Conservation (phyloP, 2,113 vertebrate genomes). For the Charadrius vociferus region DNA sequence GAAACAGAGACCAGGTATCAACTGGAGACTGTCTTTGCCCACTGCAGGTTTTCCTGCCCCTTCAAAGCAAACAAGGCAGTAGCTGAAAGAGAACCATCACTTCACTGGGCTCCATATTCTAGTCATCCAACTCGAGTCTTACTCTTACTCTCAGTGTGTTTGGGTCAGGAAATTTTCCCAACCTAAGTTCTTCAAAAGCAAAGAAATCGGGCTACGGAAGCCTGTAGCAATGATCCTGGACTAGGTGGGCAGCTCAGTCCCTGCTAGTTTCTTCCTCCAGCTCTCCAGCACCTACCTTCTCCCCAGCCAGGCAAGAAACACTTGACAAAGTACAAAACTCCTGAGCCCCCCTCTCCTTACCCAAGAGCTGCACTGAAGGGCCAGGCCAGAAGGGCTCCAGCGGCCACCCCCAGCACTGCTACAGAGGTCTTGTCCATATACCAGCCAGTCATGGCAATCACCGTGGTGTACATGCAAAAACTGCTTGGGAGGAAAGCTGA, state of each 20-base stretch:
- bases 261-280: neutral
- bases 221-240: neutral
- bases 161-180: neutral
- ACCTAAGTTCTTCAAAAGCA: neutral
- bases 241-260: neutral
- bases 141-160: neutral
- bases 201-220: neutral
- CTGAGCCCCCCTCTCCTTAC: constrained; percentile 71
- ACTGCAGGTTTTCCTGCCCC: neutral
- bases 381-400: constrained; percentile 92
- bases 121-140: neutral
- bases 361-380: constrained; percentile 93
- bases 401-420: constrained; percentile 89
- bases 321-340: neutral
- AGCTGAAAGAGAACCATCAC: neutral
- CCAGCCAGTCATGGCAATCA: constrained; percentile 96
- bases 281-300: neutral
- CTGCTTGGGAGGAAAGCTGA: constrained; percentile 95
- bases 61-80: neutral
- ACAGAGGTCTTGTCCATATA: constrained; percentile 89
- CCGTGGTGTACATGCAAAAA: constrained; percentile 96
- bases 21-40: neutral
- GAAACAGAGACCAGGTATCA: constrained; percentile 20
- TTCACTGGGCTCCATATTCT: neutral
- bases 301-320: neutral